Conservation (phyloP, 2,113 vertebrate species). For the Chloroceryle aenea region DNA sequence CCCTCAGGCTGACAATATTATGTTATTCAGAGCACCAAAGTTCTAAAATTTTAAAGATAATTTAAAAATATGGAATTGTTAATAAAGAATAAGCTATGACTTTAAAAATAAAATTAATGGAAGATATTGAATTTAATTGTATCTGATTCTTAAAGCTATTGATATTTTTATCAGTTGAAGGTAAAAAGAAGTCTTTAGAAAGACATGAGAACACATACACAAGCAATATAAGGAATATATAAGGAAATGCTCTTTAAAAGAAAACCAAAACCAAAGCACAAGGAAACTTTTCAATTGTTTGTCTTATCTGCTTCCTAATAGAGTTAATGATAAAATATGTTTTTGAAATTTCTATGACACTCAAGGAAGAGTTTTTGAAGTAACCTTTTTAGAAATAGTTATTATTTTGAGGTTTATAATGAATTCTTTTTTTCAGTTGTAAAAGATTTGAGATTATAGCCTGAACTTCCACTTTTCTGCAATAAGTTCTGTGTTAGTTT, state of each 20-base stretch:
- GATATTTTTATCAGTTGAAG: too few species aligned
- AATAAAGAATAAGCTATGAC: too few species aligned
- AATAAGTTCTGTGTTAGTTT: slow-evolving; percentile 48
- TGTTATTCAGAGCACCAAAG: not conserved
- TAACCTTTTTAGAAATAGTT: not conserved
- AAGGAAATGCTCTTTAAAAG: not conserved
- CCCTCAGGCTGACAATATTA: not conserved
- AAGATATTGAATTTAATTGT: too few species aligned
- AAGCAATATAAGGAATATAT: not conserved
- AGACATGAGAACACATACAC: too few species aligned
- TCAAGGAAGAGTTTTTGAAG: not conserved
- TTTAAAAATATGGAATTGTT: too few species aligned
- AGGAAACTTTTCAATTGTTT: fast-evolving
- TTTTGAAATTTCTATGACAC: not conserved
- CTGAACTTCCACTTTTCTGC: slow-evolving; percentile 58
- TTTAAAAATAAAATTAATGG: too few species aligned
- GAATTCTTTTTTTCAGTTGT: not conserved
- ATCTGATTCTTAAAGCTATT: too few species aligned
- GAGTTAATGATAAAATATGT: fast-evolving
- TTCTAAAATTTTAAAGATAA: too few species aligned
- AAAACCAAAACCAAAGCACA: not conserved
- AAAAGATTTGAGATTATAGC: slow-evolving; percentile 38
- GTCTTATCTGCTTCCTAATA: not conserved
- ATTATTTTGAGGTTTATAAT: not conserved
- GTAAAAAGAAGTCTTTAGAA: too few species aligned